Evolutionary conservation across 2,113 vertebrate species (phyloP), one percentile per base, ranked within the genome.

Genomic region (Pteronura brasiliensis): DNA sequence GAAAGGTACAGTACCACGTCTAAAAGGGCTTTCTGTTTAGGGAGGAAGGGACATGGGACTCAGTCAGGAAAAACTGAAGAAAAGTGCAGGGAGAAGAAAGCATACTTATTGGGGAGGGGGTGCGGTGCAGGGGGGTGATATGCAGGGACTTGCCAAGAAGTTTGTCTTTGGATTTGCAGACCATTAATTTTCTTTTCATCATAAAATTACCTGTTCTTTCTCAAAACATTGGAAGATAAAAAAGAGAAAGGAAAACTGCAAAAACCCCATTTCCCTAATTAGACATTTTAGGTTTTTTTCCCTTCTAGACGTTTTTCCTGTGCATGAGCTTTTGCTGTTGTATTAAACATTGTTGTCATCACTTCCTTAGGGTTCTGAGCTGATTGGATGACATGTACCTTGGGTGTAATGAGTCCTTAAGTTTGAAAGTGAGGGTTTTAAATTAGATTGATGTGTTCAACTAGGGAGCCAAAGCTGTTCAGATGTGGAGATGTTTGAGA

Each of bases 371-470:
- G 11, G 71, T 74, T 96, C 92, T 95, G 63, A 83, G 25, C 52
- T 63, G n/a, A 47, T 29, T 91, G 27, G 21, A 9, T 87, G 47
- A 69, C 44, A 47, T 61, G 13, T 69, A n/a, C 57, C 65, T 39
- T 39, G 25, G 67, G 14, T 84, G 44, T 95, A 83, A 57, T 27
- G 71, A 93, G 27, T 55, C 36, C 44, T 71, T 81, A 81, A 44
- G 6, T 88, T 96, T 52, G 14, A 90, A 65, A 79, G 65, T 63
- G 86, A 93, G 44, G 34, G 23, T 81, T 94, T 97, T 92, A 29
- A 52, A 52, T 80, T 76, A 72, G 79, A 49, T 92, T 74, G 39
- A 14, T 87, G 74, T 86, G 44, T 72, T 92, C 34, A 57, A 0
- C n/a, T 36, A 10, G 49, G 57, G 34, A 90, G 65, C 61, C 57